phyloP scores from a whole-genome alignment of 2,113 vertebrate species.

The Coryphaenoides rupestris region DNA sequence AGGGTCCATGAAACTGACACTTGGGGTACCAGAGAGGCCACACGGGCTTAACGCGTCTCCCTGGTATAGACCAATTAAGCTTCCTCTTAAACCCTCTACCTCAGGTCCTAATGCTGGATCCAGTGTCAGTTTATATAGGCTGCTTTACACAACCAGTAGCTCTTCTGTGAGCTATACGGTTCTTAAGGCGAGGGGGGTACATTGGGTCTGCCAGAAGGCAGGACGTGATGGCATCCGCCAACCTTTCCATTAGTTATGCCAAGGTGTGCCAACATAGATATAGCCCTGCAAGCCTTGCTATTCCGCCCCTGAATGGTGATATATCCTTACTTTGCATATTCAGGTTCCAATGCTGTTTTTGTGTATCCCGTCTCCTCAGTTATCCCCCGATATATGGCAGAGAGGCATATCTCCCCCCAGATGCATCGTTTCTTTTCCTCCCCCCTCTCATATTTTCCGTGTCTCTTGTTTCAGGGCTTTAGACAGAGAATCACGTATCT shows the following conservation, averaged over 20 bases:
- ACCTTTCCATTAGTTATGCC: background rate
- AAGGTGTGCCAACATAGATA: background rate
- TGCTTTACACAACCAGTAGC: background rate
- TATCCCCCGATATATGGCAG: background rate
- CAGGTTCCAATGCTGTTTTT: background rate
- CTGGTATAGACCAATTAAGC: constrained; percentile 1
- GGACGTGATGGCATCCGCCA: background rate
- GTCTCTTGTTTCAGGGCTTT: constrained; percentile 52
- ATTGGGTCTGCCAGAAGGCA: background rate
- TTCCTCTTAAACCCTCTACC: background rate
- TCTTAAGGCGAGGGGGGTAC: background rate
- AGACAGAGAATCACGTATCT: constrained; percentile 46
- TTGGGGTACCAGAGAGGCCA: too few relatives aligned
- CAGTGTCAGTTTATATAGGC: background rate
- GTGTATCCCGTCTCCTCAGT: background rate
- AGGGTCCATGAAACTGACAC: too few relatives aligned
- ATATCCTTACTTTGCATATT: constrained; percentile 9
- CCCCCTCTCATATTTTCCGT: constrained; percentile 37
- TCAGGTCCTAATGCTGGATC: background rate
- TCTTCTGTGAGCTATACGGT: background rate
- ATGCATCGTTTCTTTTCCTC: constrained; percentile 30
- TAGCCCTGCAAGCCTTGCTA: background rate
- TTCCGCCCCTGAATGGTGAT: background rate
- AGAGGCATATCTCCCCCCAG: background rate
- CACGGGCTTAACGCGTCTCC: background rate